phyloP scores from a whole-genome alignment of 2,113 vertebrate genomes.

The Paratilapia polleni region DNA sequence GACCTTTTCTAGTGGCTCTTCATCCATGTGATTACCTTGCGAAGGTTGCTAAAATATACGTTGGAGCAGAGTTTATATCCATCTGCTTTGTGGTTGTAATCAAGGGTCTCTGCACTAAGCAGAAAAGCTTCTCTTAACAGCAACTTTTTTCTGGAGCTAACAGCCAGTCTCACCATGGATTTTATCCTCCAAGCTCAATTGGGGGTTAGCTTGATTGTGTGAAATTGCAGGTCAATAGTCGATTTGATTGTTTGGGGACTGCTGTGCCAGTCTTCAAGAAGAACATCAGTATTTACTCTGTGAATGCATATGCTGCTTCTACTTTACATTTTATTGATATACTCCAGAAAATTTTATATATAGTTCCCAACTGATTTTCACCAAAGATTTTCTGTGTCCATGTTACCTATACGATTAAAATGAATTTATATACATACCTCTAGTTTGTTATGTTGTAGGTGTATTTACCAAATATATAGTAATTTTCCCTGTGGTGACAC shows the following conservation, averaged over 20 bases:
- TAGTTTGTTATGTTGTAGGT: neutral
- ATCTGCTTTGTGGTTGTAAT: slow-evolving; percentile 20
- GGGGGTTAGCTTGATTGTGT: slow-evolving; percentile 35
- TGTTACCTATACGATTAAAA: neutral
- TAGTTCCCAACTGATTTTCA: neutral
- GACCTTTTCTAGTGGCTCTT: neutral
- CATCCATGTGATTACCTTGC: slow-evolving; percentile 5
- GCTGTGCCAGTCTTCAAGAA: neutral
- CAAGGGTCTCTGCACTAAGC: slow-evolving; percentile 11
- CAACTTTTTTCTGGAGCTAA: neutral
- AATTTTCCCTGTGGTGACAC: neutral
- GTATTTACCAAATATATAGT: neutral
- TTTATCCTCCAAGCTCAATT: slow-evolving; percentile 26
- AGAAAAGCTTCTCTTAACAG: slow-evolving; percentile 22
- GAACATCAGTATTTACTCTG: neutral
- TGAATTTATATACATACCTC: neutral
- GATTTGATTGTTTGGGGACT: slow-evolving; percentile 37
- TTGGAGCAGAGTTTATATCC: neutral
- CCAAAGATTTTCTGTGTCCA: rapidly evolving
- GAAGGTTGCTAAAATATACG: slow-evolving; percentile 15
- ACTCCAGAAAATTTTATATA: neutral
- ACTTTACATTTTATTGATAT: neutral
- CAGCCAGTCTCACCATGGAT: neutral
- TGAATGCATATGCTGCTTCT: neutral
- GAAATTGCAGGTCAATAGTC: slow-evolving; percentile 43